Evolutionary conservation across 2,888 invertebrate species (phyloP).

Genomic region (Crepidodera aurea): DNA sequence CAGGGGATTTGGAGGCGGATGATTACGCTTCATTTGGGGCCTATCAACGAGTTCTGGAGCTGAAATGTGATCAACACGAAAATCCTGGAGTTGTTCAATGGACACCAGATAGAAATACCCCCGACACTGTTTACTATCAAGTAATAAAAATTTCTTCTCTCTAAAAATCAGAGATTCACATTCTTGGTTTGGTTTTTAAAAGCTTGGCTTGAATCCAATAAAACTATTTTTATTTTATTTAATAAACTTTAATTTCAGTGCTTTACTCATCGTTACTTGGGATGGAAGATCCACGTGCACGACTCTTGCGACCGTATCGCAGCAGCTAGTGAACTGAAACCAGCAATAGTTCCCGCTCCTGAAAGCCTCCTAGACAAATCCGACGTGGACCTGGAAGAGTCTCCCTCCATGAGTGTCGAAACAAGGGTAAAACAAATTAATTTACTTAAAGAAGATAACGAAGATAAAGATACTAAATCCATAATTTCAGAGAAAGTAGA

Average conservation of each 20-base stretch:
- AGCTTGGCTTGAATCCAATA: no score
- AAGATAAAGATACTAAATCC: constrained; percentile 50
- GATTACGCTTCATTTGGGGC: constrained; percentile 89
- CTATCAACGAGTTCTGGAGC: constrained; percentile 83
- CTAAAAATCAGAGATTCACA: neutral
- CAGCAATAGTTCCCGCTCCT: constrained; percentile 57
- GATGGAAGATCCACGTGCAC: constrained; percentile 93
- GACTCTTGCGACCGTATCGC: constrained; percentile 76
- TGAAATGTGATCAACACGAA: constrained; percentile 84
- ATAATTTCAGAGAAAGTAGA: constrained; percentile 49
- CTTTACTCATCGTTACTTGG: constrained; percentile 90
- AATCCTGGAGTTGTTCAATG: constrained; percentile 82
- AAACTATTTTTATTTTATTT: no score
- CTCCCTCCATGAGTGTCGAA: constrained; percentile 62
- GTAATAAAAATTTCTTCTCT: no score
- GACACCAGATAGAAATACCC: constrained; percentile 86
- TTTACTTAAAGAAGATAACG: constrained; percentile 45
- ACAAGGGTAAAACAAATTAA: constrained; percentile 56
- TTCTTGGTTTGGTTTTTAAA: neutral
- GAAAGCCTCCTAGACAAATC: constrained; percentile 51
- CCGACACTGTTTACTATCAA: constrained; percentile 93
- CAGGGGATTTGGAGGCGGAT: constrained; percentile 78
- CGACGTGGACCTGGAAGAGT: constrained; percentile 64
- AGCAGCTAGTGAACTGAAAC: constrained; percentile 66
- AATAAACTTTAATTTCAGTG: constrained; percentile 69